phyloP scores from a whole-genome alignment of 2,888 invertebrate genomes.

The Nomada ruficornis region DNA sequence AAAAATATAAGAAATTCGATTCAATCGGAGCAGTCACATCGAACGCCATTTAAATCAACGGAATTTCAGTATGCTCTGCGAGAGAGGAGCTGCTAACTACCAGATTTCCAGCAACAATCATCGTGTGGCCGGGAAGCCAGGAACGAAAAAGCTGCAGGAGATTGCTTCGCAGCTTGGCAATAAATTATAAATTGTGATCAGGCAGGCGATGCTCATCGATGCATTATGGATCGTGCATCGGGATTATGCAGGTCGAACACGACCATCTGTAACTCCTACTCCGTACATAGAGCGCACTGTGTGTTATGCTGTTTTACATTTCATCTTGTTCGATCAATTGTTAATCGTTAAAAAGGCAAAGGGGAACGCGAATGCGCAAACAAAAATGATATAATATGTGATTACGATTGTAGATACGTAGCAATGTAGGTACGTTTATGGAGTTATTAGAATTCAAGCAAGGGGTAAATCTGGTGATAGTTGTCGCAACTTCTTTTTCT shows the following conservation, averaged over 20 bases:
- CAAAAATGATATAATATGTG: not conserved
- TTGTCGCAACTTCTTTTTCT: not conserved
- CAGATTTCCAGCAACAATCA: constrained; percentile 56
- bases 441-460: not conserved
- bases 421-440: not conserved
- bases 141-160: constrained; percentile 42
- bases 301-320: constrained; percentile 46
- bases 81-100: constrained; percentile 39
- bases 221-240: constrained; percentile 72
- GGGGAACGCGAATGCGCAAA: not conserved
- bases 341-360: not conserved
- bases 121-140: constrained; percentile 11
- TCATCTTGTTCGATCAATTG: constrained; percentile 25
- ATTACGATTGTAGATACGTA: not conserved
- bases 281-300: constrained; percentile 28
- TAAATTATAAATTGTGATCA: constrained; percentile 77
- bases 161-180: constrained; percentile 71
- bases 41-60: constrained; percentile 59
- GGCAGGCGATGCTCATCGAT: constrained; percentile 70
- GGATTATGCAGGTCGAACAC: constrained; percentile 60
- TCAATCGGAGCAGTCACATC: constrained; percentile 47
- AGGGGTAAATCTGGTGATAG: not conserved
- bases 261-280: constrained; percentile 50
- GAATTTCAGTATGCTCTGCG: constrained; percentile 44
- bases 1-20: constrained; percentile 15